Conservation (phyloP, 92 coral and sea anemone genomes). For the Actinostola sp. region DNA sequence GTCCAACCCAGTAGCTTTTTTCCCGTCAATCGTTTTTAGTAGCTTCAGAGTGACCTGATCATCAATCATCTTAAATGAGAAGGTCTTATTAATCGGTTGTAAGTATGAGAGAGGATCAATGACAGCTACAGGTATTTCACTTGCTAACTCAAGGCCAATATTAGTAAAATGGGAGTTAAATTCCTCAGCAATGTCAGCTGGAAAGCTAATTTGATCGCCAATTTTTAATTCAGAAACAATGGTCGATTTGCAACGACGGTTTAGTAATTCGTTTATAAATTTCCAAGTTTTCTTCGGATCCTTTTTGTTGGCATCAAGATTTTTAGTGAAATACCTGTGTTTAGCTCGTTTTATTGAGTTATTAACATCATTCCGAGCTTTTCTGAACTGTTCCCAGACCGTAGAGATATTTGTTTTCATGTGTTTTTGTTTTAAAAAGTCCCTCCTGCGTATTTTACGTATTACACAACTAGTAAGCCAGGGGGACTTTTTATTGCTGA, state of each 20-base stretch:
- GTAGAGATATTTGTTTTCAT: conserved; percentile 33
- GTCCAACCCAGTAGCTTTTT: conserved; percentile 25
- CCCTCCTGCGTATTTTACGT: conserved; percentile 39
- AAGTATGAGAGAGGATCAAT: conserved; percentile 24
- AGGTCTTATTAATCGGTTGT: background rate
- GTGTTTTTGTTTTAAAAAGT: conserved; percentile 31
- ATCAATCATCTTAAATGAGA: too few relatives aligned
- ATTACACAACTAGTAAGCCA: conserved; percentile 43
- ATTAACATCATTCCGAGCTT: conserved; percentile 21
- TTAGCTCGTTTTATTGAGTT: conserved; percentile 14
- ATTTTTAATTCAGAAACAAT: conserved; percentile 8
- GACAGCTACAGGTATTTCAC: conserved; percentile 23
- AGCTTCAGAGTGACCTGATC: background rate
- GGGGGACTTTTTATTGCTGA: conserved; percentile 21
- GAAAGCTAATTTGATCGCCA: conserved; percentile 9
- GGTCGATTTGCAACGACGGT: conserved; percentile 2
- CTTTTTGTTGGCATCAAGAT: conserved; percentile 20
- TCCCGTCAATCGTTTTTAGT: background rate
- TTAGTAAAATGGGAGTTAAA: conserved; percentile 39
- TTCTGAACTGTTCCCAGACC: conserved; percentile 27
- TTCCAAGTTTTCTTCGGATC: conserved; percentile 24
- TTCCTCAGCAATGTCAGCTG: conserved; percentile 28
- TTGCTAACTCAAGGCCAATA: conserved; percentile 36
- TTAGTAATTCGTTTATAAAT: conserved; percentile 23
- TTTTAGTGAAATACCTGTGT: conserved; percentile 8